phyloP scores from a whole-genome alignment of 2,797 vertebrate species.

The Okamejei kenojei region DNA sequence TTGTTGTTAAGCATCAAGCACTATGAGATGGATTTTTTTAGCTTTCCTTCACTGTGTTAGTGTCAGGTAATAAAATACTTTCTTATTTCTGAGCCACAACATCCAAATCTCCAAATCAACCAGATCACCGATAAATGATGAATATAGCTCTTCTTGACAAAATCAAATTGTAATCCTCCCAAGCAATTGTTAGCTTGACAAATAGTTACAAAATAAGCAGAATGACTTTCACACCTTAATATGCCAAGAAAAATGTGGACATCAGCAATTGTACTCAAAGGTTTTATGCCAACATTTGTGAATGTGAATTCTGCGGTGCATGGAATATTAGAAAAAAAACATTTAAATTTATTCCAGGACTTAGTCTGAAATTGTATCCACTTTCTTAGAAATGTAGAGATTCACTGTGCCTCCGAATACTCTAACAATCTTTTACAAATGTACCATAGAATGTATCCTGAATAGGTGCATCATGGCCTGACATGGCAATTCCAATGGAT shows the following conservation, averaged over 20 bases:
- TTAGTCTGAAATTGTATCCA: background rate
- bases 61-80: background rate
- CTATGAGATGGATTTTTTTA: background rate
- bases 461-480: too few relatives aligned
- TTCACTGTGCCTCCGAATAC: too few relatives aligned
- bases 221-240: background rate
- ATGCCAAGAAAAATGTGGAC: background rate
- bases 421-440: too few relatives aligned
- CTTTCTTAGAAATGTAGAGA: too few relatives aligned
- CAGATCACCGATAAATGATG: background rate
- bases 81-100: background rate
- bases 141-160: background rate
- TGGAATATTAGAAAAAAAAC: background rate
- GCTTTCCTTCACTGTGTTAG: background rate
- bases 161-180: background rate
- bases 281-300: background rate
- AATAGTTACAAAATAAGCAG: background rate
- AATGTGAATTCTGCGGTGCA: background rate
- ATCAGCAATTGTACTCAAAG: background rate
- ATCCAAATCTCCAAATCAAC: background rate
- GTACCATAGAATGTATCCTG: too few relatives aligned
- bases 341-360: background rate
- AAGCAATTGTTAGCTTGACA: background rate
- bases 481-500: too few relatives aligned
- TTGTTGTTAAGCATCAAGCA: background rate